Conservation (phyloP, 2,888 invertebrate species). For the Rhaphigaster nebulosa region DNA sequence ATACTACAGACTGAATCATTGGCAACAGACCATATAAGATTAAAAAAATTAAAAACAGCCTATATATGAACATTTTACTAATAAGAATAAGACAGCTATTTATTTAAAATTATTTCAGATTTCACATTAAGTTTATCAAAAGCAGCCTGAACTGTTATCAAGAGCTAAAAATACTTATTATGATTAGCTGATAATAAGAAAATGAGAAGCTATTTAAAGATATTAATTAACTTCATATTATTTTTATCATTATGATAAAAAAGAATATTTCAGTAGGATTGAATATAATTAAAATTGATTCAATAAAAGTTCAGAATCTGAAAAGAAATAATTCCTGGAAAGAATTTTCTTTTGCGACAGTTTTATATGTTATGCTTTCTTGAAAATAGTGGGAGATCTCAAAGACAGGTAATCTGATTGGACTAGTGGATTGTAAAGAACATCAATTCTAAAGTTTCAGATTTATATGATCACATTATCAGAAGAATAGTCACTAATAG, state of each 20-base stretch:
- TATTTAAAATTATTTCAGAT: background rate
- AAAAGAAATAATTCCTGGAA: no score
- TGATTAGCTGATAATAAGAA: background rate
- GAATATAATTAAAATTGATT: background rate
- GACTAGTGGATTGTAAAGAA: no score
- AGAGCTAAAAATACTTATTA: background rate
- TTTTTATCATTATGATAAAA: background rate
- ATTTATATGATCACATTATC: no score
- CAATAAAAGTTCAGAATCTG: background rate
- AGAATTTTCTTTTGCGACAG: no score
- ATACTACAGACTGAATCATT: background rate
- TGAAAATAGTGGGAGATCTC: no score
- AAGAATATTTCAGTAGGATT: background rate
- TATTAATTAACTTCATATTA: background rate
- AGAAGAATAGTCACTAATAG: no score
- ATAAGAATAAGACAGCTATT: background rate
- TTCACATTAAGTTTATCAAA: background rate
- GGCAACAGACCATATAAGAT: background rate
- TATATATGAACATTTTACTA: background rate
- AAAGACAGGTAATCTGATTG: no score
- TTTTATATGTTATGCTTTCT: no score
- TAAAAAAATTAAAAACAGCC: background rate
- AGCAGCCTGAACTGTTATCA: background rate
- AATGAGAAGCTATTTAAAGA: background rate
- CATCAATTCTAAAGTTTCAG: no score